Evolutionary conservation across 1,140 invertebrate species (phyloP).

Genomic region (Aphelinus certus): DNA sequence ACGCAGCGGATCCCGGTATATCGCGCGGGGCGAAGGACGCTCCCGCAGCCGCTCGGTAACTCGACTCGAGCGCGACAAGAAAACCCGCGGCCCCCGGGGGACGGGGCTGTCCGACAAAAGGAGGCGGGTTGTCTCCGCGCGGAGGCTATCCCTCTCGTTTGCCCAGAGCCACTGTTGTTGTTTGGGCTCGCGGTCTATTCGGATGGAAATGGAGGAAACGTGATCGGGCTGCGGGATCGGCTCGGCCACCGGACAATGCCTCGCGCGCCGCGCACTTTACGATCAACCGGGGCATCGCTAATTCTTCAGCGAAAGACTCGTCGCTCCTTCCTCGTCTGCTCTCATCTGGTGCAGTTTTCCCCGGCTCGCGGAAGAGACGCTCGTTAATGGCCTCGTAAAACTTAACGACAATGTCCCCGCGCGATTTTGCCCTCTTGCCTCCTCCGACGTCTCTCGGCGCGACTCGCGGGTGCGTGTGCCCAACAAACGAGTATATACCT

Average conservation of each 20-base stretch:
- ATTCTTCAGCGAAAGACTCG: slow-evolving; percentile 47
- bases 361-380: slow-evolving; percentile 46
- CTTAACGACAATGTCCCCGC: slow-evolving; percentile 65
- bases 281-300: slow-evolving; percentile 43
- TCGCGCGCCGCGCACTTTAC: slow-evolving; percentile 10
- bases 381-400: slow-evolving; percentile 66
- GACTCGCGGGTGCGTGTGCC: neutral
- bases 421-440: slow-evolving; percentile 52
- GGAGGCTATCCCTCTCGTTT: too few species aligned
- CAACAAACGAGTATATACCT: slow-evolving; percentile 41
- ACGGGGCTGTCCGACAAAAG: too few species aligned
- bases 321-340: slow-evolving; percentile 27
- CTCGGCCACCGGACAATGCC: slow-evolving; percentile 19
- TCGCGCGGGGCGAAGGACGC: too few species aligned
- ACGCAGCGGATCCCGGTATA: too few species aligned
- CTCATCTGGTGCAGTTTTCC: slow-evolving; percentile 37
- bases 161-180: too few species aligned
- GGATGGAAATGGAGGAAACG: slow-evolving; percentile 32
- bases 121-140: too few species aligned
- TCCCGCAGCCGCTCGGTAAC: too few species aligned
- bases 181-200: slow-evolving; percentile 3
- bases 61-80: too few species aligned
- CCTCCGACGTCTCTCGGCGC: neutral
- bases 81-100: too few species aligned
- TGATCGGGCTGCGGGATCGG: slow-evolving; percentile 24